A percentile compares a stretch with the other conserved stretches of the same genome.
These are phyloP conservation scores for Bos javanicus DNA, from an alignment of 2,113 vertebrate genomes.

Conservation along the genomic window DNA sequence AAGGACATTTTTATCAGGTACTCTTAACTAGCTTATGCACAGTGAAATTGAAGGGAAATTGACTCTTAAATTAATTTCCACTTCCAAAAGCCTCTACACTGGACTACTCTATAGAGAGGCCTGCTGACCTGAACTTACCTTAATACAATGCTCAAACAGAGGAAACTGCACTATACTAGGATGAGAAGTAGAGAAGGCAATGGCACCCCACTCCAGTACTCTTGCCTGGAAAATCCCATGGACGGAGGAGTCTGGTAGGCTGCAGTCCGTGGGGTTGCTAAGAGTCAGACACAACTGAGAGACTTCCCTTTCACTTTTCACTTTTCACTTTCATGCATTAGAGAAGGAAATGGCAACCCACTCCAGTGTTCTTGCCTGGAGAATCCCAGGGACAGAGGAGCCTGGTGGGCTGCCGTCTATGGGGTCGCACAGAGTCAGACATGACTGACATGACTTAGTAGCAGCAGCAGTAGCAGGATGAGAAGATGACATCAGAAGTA, in stretches of 20 bases:
- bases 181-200: neutral
- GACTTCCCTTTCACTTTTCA: neutral
- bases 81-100: neutral
- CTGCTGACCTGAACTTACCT: neutral
- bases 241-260: neutral
- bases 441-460: rapidly evolving
- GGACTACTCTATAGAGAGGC: neutral
- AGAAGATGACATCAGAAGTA: neutral
- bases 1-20: neutral
- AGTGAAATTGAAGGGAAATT: neutral
- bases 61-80: neutral
- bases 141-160: neutral
- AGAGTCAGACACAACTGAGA: neutral
- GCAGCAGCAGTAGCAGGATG: neutral
- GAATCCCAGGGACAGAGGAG: neutral
- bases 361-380: neutral
- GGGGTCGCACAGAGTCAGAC: neutral
- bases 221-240: neutral
- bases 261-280: rapidly evolving
- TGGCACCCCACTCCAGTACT: rapidly evolving
- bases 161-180: neutral
- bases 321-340: neutral
- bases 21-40: neutral
- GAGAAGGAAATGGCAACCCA: neutral
- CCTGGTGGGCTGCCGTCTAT: neutral